A percentile compares a stretch with the other conserved stretches of the same genome.
phyloP scores from a whole-genome alignment of 2,113 vertebrate genomes.

The Tachycineta bicolor region DNA sequence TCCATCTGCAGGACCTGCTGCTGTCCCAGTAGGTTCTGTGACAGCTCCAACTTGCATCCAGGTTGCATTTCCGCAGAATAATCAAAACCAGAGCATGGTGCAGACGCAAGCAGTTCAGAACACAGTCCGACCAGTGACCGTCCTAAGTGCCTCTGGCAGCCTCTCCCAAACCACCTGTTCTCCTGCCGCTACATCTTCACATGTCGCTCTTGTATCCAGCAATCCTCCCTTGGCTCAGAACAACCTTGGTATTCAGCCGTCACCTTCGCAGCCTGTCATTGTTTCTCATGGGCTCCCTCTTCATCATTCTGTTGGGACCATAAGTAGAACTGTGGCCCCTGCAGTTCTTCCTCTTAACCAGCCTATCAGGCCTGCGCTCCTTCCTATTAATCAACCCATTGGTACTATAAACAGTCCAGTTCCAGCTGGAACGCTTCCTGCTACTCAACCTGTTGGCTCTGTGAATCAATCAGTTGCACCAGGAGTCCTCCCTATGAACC shows the following conservation, averaged over 20 bases:
- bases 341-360: conserved; percentile 68
- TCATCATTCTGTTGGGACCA: conserved; percentile 66
- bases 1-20: background rate
- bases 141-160: conserved; percentile 57
- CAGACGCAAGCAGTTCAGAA: conserved; percentile 41
- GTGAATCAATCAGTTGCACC: conserved; percentile 35
- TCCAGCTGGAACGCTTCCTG: conserved; percentile 52
- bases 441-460: conserved; percentile 68
- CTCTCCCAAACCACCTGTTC: conserved; percentile 50
- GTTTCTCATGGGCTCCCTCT: conserved; percentile 78
- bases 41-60: conserved; percentile 61
- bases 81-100: conserved; percentile 59
- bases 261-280: conserved; percentile 69
- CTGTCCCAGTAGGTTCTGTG: background rate
- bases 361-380: conserved; percentile 46
- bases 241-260: conserved; percentile 53
- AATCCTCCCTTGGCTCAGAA: conserved; percentile 74
- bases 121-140: background rate
- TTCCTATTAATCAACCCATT: conserved; percentile 71
- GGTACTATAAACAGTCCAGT: conserved; percentile 47
- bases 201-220: conserved; percentile 77
- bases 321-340: conserved; percentile 64
- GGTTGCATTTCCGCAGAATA: conserved; percentile 70
- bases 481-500: conserved; percentile 55
- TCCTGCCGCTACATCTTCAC: conserved; percentile 17